Base-by-base conservation (phyloP, 2,113 vertebrate species). In the Rhinopomastus cyanomelas region DNA sequence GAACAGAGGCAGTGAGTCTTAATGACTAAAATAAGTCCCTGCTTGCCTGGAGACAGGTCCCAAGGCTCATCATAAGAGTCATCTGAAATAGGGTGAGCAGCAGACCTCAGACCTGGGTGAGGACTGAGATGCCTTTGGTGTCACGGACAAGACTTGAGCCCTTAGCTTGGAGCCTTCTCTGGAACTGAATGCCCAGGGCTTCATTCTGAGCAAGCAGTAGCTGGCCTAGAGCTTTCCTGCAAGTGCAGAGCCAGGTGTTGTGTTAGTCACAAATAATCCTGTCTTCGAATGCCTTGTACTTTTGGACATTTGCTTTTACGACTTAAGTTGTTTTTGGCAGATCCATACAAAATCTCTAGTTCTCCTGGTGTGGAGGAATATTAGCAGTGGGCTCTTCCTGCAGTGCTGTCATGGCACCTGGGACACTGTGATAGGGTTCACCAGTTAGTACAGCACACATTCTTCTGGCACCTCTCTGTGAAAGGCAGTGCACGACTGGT, bases 61-160 rank as follows among this genome's bases (percentile, higher is more conserved):
- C n/a, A 19, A 57, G 51, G 39, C 8, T 23, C 83, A 42, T 42
- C 39, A 61, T 29, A 56, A 51, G 5, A 16, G 59, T 90, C 60
- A 46, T 53, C 79, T 37, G 71, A 81, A 87, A 8, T 3, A 88
- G 81, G 55, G 48, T 86, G 81, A 71, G 60, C 85, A 81, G 67
- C 83, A 84, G 76, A 88, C 42, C 26, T 61, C 39, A 36, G 67
- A 90, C 80, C 78, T 42, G 51, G 18, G 12, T 76, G 25, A 25
- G 65, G 34, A 25, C 25, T 64, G 44, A 3, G 39, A 42, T 42
- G n/a, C n/a, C n/a, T 27, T 30, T 0, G 1, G 18, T n/a, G 25
- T 65, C 6, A 1, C 1, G 55, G 42, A 39, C 59, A 64, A n/a
- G 39, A 14, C 19, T 4, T 22, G 51, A 91, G 60, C 7, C 22